Evolutionary conservation across 1,140 invertebrate species (phyloP).

Genomic region (Rhyzopertha dominica): DNA sequence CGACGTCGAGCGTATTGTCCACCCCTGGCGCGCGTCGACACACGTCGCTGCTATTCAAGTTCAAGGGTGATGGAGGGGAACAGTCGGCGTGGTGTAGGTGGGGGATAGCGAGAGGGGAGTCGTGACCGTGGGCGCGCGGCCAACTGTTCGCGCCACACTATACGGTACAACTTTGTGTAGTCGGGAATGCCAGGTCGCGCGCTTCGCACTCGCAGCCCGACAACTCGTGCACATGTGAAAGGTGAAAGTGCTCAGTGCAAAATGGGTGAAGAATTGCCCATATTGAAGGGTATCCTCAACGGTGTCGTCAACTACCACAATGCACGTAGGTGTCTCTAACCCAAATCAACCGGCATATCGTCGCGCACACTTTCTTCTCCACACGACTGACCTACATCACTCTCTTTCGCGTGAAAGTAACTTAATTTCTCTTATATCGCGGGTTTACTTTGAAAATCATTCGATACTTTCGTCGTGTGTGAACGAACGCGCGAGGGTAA

Average conservation of each 20-base stretch:
- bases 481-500: no score
- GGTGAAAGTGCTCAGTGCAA: constrained; percentile 40
- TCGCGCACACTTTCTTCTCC: constrained; percentile 15
- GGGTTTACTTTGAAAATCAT: not conserved
- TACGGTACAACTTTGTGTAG: constrained; percentile 15
- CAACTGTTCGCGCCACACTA: constrained; percentile 14
- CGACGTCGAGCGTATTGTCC: not conserved
- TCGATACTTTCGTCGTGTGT: constrained; percentile 22
- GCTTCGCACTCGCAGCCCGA: constrained; percentile 36
- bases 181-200: constrained; percentile 44
- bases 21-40: constrained; percentile 32
- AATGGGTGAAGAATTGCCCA: constrained; percentile 82
- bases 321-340: constrained; percentile 71
- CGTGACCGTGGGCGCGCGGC: constrained; percentile 37
- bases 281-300: constrained; percentile 81
- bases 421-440: constrained; percentile 26
- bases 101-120: constrained; percentile 47
- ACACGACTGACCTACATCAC: constrained; percentile 34
- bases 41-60: constrained; percentile 57
- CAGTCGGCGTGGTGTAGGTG: constrained; percentile 17
- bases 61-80: constrained; percentile 55
- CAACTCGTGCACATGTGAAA: constrained; percentile 29
- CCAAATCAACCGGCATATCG: not conserved
- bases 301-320: constrained; percentile 83
- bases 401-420: constrained; percentile 34